Base-by-base conservation (phyloP, 1,140 invertebrate species). In the Tetramorium parvispinum region DNA sequence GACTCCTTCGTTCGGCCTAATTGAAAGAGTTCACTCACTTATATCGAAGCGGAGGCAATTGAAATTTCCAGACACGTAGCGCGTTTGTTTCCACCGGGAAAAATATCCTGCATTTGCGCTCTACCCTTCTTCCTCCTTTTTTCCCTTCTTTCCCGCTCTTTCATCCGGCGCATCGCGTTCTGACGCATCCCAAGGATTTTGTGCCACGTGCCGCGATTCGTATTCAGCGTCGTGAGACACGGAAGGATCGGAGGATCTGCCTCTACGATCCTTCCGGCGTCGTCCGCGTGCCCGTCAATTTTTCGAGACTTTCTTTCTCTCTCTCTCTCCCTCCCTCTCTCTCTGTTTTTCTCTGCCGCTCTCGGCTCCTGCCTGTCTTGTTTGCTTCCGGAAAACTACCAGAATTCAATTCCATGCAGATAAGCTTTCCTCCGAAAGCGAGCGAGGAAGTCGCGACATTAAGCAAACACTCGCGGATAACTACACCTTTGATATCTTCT, bases 1-100 rank as follows among this genome's bases (percentile, higher is more conserved):
- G 92, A 93, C 94, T 94, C 93, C 92, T 93, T 71, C 71, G 89
- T 87, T 83, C 65, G 66, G 85, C 87, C 90, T 94, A 94, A 94
- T 94, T 94, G 93, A 92, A 94, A 93, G 94, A 93, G 91, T 94
- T 92, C 87, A 89, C 90, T n/a, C n/a, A 57, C 46, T 46, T 61
- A 49, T 18, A 18, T 83, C 83, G 87, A 85, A 85, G 16, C 57
- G 65, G 70, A 11, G 40, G 18, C 73, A 73, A 92, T 93, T 89
- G 85, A 90, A 92, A 88, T 94, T 94, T 94, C 93, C 89, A 68
- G 55, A 85, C 93, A 94, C 93, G 93, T 93, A 91, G 81, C 73
- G 86, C 92, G 86, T 94, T 93, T 92, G 89, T 93, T 94, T 91
- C 73, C 87, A 83, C 63, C 87, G 75, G 77, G 90, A 91, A 91